phyloP scores from a whole-genome alignment of 2,888 invertebrate species.

The Drosophila trichaetosa region DNA sequence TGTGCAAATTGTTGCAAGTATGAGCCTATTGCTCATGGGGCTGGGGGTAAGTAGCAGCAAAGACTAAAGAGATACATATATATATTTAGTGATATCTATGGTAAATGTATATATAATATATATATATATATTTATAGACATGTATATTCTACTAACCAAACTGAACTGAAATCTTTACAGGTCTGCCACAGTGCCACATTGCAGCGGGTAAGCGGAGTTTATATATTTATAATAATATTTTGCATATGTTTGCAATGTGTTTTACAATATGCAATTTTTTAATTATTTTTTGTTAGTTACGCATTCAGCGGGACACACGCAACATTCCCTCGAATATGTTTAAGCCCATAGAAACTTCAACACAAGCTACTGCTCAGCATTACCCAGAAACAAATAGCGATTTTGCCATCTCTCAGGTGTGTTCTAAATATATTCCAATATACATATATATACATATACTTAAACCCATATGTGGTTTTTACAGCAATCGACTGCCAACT shows the following conservation, averaged over 20 bases:
- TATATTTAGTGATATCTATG: not conserved
- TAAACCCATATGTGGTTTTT: not conserved
- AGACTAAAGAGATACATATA: not conserved
- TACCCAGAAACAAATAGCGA: not conserved
- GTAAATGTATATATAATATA: not conserved
- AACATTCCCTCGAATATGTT: constrained; percentile 56
- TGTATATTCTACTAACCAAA: not conserved
- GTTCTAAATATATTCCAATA: not conserved
- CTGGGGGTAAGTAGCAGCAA: constrained; percentile 37
- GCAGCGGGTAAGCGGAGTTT: constrained; percentile 31
- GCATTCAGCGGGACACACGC: constrained; percentile 49
- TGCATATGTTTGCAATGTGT: not conserved
- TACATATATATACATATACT: not conserved
- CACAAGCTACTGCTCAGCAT: not conserved
- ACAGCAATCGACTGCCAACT: constrained; percentile 7
- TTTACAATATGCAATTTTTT: not conserved
- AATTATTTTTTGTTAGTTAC: constrained; percentile 19
- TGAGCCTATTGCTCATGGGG: constrained; percentile 26
- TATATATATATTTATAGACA: too few relatives aligned
- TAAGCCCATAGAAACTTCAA: constrained; percentile 32
- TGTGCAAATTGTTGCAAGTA: constrained; percentile 10
- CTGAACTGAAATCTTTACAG: constrained; percentile 14
- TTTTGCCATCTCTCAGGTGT: constrained; percentile 17
- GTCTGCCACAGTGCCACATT: constrained; percentile 24
- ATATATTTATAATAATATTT: not conserved